Conservation (phyloP, 1,140 invertebrate species). For the Cepaea nemoralis region DNA sequence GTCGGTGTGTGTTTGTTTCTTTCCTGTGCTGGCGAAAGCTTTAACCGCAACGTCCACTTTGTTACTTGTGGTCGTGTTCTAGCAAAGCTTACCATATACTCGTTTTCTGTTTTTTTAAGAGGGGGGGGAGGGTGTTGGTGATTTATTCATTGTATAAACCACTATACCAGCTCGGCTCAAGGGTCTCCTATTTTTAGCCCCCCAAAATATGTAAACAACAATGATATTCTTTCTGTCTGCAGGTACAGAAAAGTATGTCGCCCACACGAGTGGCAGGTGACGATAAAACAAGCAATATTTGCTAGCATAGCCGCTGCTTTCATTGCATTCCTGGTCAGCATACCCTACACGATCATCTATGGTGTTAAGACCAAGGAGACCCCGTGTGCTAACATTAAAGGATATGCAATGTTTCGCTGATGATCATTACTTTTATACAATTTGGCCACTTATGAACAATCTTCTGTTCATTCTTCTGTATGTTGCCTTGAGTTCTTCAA, state of each 20-base stretch:
- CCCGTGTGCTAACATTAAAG: neutral
- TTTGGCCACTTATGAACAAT: neutral
- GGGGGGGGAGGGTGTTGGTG: too few relatives aligned
- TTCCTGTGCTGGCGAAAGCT: too few relatives aligned
- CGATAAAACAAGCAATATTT: neutral
- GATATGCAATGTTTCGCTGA: neutral
- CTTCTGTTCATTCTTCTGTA: neutral
- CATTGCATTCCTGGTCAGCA: neutral
- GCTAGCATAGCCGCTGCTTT: neutral
- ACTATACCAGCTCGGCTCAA: too few relatives aligned
- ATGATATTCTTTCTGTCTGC: too few relatives aligned
- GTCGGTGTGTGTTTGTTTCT: too few relatives aligned
- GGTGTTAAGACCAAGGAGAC: neutral
- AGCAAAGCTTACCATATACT: too few relatives aligned
- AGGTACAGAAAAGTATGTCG: constrained; percentile 1
- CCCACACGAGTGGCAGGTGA: neutral
- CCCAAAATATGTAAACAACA: too few relatives aligned
- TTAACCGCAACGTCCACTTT: too few relatives aligned
- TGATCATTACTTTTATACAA: neutral
- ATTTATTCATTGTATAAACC: too few relatives aligned
- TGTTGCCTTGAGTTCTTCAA: neutral
- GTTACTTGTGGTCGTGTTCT: too few relatives aligned
- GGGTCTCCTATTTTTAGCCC: too few relatives aligned
- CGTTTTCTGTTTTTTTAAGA: too few relatives aligned
- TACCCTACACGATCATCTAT: neutral